Percentiles rank a stretch among this genome's conserved stretches.
These are phyloP conservation scores for Terebella lapidaria DNA, from an alignment of 2,888 invertebrate species.

Conservation along the genomic window DNA sequence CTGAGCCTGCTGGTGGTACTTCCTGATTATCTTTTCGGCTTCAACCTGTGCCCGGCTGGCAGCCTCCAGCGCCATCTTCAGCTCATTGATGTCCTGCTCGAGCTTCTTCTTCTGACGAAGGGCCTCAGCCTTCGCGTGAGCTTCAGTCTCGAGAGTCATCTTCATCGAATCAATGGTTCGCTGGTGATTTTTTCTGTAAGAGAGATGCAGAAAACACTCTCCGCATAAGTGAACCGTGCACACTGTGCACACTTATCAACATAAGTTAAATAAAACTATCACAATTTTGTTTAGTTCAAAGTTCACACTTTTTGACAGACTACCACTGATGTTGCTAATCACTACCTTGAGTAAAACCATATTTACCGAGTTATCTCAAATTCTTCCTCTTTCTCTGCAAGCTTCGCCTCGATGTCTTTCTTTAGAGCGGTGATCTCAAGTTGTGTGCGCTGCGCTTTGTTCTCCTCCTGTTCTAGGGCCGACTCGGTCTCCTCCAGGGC, in stretches of 20 bases:
- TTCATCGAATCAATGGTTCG: constrained; percentile 99
- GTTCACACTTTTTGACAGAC: too few species aligned
- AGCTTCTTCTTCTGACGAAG: constrained; percentile 99
- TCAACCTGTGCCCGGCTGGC: constrained; percentile 98
- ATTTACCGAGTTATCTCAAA: constrained; percentile 88
- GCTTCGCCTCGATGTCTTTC: constrained; percentile 98
- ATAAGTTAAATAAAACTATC: too few species aligned
- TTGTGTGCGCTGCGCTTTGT: constrained; percentile 85
- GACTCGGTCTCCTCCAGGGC: constrained; percentile 98
- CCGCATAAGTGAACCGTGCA: too few species aligned
- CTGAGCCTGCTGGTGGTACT: constrained; percentile 67
- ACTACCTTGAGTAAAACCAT: too few species aligned
- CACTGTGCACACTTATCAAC: too few species aligned
- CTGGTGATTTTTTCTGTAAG: constrained; percentile 94
- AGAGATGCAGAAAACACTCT: too few species aligned
- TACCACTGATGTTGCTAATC: too few species aligned
- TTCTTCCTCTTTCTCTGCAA: constrained; percentile 99
- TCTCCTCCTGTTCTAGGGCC: constrained; percentile 98
- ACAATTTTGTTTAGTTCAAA: too few species aligned
- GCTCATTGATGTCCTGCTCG: constrained; percentile 98
- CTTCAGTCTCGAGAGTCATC: constrained; percentile 97
- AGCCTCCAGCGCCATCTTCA: constrained; percentile 97
- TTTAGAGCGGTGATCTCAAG: constrained; percentile 97
- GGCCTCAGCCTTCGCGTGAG: constrained; percentile 99
- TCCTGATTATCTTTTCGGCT: constrained; percentile 98